A percentile compares a stretch with the other conserved stretches of the same genome.
Conservation (phyloP, 2,888 invertebrate genomes). For the Epistrophella euchroma region DNA sequence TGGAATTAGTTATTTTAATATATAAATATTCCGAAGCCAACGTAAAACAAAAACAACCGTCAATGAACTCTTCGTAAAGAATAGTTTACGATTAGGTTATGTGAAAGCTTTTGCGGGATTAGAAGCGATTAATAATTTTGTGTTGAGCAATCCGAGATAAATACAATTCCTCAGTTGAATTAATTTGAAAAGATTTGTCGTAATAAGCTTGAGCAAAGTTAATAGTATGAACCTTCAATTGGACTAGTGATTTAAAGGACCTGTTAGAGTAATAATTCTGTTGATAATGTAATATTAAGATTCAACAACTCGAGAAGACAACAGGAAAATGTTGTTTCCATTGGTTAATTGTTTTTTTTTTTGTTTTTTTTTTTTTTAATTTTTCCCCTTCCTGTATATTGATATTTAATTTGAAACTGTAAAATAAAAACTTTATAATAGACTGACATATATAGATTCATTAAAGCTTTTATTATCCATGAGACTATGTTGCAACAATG, state of each 20-base stretch:
- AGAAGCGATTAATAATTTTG: no score
- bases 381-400: conserved; percentile 15
- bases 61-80: no score
- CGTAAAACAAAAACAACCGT: not conserved
- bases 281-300: conserved; percentile 28
- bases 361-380: conserved; percentile 22
- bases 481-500: conserved; percentile 86
- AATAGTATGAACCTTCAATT: not conserved
- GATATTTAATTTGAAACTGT: conserved; percentile 16
- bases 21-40: not conserved
- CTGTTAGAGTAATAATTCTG: not conserved
- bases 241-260: not conserved
- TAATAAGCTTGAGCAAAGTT: not conserved
- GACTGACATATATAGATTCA: conserved; percentile 41
- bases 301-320: conserved; percentile 27
- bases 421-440: conserved; percentile 45
- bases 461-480: conserved; percentile 5
- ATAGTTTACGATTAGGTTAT: no score
- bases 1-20: not conserved
- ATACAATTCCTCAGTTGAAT: not conserved
- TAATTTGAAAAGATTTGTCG: not conserved
- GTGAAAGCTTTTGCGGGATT: no score
- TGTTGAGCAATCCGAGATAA: no score
- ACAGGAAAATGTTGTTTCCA: conserved; percentile 5
- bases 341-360: conserved; percentile 16